Percentiles rank a stretch among this genome's conserved stretches.
Conservation (phyloP, 2,113 vertebrate species). For the Epinephelus moara region DNA sequence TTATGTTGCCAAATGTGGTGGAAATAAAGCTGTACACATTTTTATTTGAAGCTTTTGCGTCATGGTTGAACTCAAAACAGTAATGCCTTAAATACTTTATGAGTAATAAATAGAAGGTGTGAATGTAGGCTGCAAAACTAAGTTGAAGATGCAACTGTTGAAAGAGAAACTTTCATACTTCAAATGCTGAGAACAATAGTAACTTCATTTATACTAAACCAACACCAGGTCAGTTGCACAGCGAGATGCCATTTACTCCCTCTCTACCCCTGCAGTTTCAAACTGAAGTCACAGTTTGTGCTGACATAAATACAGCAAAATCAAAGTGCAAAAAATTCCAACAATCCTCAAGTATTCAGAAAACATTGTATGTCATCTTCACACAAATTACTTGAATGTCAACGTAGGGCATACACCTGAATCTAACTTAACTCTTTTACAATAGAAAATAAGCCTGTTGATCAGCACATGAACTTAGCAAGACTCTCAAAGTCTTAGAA, state of each 20-base stretch:
- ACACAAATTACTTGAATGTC: background rate
- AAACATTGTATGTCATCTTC: background rate
- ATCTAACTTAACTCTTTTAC: background rate
- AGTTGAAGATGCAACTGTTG: background rate
- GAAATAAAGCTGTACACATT: slow-evolving; percentile 55
- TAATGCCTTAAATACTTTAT: background rate
- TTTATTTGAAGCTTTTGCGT: slow-evolving; percentile 38
- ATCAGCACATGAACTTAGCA: background rate
- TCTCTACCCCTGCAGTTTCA: background rate
- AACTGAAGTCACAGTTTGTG: background rate
- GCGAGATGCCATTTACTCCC: background rate
- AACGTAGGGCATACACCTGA: background rate
- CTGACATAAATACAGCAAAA: slow-evolving; percentile 15
- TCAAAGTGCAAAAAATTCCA: slow-evolving; percentile 20
- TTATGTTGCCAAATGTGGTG: slow-evolving; percentile 23
- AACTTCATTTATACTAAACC: background rate
- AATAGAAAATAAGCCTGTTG: background rate
- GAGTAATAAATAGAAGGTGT: background rate
- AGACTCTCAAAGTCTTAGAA: background rate
- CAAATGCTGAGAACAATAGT: background rate
- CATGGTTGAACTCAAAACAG: background rate
- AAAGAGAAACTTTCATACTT: background rate
- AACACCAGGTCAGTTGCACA: background rate
- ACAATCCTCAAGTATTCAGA: background rate
- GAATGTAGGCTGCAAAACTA: background rate